Evolutionary conservation across 2,113 vertebrate genomes (phyloP).

Genomic region (Taurulus bubalis): DNA sequence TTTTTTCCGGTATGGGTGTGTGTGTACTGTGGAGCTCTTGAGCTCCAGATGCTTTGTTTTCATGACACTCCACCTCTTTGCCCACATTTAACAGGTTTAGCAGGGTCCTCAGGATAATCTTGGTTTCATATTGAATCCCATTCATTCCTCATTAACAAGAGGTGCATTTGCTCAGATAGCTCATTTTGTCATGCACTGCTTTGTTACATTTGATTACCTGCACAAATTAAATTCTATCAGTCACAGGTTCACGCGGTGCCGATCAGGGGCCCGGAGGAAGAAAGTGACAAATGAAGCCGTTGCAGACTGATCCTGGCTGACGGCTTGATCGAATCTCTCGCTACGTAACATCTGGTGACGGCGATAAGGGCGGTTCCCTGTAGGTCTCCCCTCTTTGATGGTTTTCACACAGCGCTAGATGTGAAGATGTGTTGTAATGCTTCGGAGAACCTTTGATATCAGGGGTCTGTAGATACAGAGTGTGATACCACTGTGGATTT

Average conservation of each 20-base stretch:
- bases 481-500: slow-evolving; percentile 10
- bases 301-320: slow-evolving; percentile 55
- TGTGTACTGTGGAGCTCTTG: background rate
- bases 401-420: slow-evolving; percentile 59
- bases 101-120: slow-evolving; percentile 1
- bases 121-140: slow-evolving; percentile 8
- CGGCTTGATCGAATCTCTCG: slow-evolving; percentile 65
- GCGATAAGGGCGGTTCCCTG: slow-evolving; percentile 78
- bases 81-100: background rate
- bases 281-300: slow-evolving; percentile 46
- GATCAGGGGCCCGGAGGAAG: slow-evolving; percentile 17
- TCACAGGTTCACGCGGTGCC: slow-evolving; percentile 49
- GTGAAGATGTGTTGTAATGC: slow-evolving; percentile 68
- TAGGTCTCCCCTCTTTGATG: slow-evolving; percentile 68
- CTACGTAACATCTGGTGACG: slow-evolving; percentile 65
- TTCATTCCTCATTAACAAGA: slow-evolving; percentile 54
- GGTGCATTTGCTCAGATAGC: slow-evolving; percentile 49
- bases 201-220: slow-evolving; percentile 52
- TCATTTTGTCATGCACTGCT: slow-evolving; percentile 44
- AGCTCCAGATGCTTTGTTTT: background rate
- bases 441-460: slow-evolving; percentile 74
- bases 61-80: background rate
- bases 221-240: slow-evolving; percentile 53
- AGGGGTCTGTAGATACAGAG: slow-evolving; percentile 53
- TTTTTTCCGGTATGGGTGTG: background rate